Evolutionary conservation across 2,113 vertebrate genomes (phyloP).

Genomic region (Melierax canorus): DNA sequence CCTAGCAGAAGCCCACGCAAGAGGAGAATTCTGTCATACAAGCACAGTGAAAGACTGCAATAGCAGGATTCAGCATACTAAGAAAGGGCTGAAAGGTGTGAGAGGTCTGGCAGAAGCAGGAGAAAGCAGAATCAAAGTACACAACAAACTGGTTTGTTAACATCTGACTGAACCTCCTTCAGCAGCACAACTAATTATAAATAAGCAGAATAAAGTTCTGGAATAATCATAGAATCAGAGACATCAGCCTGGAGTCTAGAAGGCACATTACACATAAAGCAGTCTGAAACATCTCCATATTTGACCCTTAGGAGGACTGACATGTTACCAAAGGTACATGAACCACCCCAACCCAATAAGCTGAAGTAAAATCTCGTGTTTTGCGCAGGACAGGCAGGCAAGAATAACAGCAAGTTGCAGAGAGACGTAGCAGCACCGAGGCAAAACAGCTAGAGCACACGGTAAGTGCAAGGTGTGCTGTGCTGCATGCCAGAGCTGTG

Average conservation of each 20-base stretch:
- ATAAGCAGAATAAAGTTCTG: not conserved
- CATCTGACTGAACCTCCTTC: not conserved
- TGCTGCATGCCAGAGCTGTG: not conserved
- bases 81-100: not conserved
- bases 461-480: not conserved
- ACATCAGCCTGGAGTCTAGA: not conserved
- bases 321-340: accelerated
- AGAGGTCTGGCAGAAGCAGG: not conserved
- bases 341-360: not conserved
- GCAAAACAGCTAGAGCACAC: not conserved
- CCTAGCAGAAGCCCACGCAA: not conserved
- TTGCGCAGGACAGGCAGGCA: not conserved
- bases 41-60: not conserved
- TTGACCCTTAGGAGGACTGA: not conserved
- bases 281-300: not conserved
- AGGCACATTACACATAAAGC: not conserved
- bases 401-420: not conserved
- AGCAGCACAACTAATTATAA: not conserved
- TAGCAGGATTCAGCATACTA: not conserved
- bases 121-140: not conserved
- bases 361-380: not conserved
- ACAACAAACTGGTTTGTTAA: not conserved
- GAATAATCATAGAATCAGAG: not conserved
- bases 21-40: not conserved
- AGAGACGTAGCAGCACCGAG: not conserved